These are phyloP conservation scores for Perodicticus potto DNA, from an alignment of 2,797 vertebrate species.

Conservation along the genomic window DNA sequence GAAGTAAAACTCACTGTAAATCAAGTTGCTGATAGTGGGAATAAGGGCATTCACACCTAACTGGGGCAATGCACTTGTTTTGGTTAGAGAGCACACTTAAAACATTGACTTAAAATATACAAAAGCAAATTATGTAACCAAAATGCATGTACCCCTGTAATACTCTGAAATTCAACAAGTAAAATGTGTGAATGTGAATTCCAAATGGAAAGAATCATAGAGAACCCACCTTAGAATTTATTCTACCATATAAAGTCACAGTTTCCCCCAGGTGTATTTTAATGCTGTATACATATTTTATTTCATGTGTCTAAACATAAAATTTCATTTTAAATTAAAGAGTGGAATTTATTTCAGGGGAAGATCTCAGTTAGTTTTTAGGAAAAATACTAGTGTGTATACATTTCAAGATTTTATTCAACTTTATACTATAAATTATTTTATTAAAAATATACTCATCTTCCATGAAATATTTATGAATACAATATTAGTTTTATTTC, in stretches of 20 bases:
- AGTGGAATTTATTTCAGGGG: neutral
- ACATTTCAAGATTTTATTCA: neutral
- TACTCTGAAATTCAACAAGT: too few species aligned
- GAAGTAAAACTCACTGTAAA: too few species aligned
- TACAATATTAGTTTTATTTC: slow-evolving; percentile 10
- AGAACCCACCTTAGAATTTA: neutral
- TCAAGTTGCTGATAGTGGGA: too few species aligned
- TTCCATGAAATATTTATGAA: slow-evolving; percentile 34
- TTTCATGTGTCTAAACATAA: neutral
- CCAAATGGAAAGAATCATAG: neutral
- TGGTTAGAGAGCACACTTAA: too few species aligned
- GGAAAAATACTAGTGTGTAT: neutral
- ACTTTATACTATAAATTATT: neutral
- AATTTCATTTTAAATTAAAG: slow-evolving; percentile 4
- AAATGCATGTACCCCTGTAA: too few species aligned
- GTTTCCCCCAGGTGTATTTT: neutral
- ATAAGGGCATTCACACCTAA: too few species aligned
- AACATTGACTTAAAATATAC: too few species aligned
- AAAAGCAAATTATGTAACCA: too few species aligned
- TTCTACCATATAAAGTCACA: neutral
- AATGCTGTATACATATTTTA: neutral
- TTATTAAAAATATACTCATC: neutral
- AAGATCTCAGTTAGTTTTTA: neutral
- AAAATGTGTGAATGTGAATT: too few species aligned
- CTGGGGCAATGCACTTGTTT: too few species aligned